phyloP scores from a whole-genome alignment of 23 tunicate genomes.

The Halocynthia aurantium region DNA sequence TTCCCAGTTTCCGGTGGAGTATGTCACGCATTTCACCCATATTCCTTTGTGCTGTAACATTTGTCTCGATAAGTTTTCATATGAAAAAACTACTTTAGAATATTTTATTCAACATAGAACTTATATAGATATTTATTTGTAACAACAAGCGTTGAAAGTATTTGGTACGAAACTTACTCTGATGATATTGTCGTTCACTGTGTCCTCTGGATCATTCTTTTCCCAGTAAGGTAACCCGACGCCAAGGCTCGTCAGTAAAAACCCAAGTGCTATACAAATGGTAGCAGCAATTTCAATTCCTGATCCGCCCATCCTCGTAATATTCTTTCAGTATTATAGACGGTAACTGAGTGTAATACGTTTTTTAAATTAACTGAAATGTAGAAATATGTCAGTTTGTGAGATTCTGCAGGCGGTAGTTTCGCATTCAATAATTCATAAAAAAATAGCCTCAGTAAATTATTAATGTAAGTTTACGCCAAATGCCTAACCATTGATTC shows the following conservation, averaged over 20 bases:
- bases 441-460: too few relatives aligned
- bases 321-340: too few relatives aligned
- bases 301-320: not conserved
- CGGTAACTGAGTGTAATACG: too few relatives aligned
- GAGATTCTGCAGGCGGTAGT: too few relatives aligned
- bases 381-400: too few relatives aligned
- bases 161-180: conserved; percentile 37
- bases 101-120: not conserved
- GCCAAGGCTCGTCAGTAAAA: conserved; percentile 26
- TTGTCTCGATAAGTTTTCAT: not conserved
- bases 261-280: conserved; percentile 20
- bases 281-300: conserved; percentile 10
- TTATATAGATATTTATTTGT: not conserved
- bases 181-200: conserved; percentile 66
- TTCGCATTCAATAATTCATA: too few relatives aligned
- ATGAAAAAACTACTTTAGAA: not conserved
- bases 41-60: conserved; percentile 67
- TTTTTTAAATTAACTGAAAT: too few relatives aligned
- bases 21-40: conserved; percentile 62
- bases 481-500: too few relatives aligned
- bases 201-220: conserved; percentile 82
- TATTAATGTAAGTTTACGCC: too few relatives aligned
- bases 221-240: conserved; percentile 83
- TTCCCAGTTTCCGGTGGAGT: conserved; percentile 83
- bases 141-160: too few relatives aligned